Conservation (phyloP, 2,888 invertebrate species). For the Brassicogethes aeneus region DNA sequence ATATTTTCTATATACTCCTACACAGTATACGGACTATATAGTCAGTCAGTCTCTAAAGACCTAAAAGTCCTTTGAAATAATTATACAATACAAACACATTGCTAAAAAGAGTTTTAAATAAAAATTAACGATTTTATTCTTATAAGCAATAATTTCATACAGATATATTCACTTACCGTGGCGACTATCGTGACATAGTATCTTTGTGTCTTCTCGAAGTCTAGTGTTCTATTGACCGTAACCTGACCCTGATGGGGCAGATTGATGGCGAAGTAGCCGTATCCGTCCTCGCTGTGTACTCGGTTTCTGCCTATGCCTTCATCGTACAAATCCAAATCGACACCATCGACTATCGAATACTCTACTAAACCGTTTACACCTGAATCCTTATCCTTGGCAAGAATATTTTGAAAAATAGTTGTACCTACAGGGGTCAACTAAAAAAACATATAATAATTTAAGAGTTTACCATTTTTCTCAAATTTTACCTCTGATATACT, state of each 20-base stretch:
- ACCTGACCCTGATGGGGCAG: slow-evolving; percentile 84
- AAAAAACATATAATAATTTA: slow-evolving; percentile 24
- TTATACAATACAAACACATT: too few relatives aligned
- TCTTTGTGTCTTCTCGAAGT: slow-evolving; percentile 79
- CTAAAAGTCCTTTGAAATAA: too few relatives aligned
- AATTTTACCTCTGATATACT: slow-evolving; percentile 82
- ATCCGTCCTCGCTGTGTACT: slow-evolving; percentile 66
- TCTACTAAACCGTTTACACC: slow-evolving; percentile 84
- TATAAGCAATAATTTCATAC: too few relatives aligned
- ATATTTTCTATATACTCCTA: too few relatives aligned
- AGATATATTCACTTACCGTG: slow-evolving; percentile 66
- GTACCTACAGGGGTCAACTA: slow-evolving; percentile 80
- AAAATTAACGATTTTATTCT: too few relatives aligned
- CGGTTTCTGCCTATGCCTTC: slow-evolving; percentile 48
- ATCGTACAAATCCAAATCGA: slow-evolving; percentile 47
- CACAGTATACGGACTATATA: too few relatives aligned
- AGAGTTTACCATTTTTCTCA: background rate
- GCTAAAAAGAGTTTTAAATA: too few relatives aligned
- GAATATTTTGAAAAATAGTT: slow-evolving; percentile 73
- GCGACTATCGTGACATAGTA: slow-evolving; percentile 84
- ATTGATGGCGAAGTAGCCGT: slow-evolving; percentile 74
- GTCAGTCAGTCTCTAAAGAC: too few relatives aligned
- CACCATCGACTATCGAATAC: slow-evolving; percentile 71
- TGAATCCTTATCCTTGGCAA: slow-evolving; percentile 74
- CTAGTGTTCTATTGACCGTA: slow-evolving; percentile 75